Percentiles rank a stretch among this genome's conserved stretches.
phyloP scores from a whole-genome alignment of 2,797 vertebrate genomes.

The Knipowitschia caucasica region DNA sequence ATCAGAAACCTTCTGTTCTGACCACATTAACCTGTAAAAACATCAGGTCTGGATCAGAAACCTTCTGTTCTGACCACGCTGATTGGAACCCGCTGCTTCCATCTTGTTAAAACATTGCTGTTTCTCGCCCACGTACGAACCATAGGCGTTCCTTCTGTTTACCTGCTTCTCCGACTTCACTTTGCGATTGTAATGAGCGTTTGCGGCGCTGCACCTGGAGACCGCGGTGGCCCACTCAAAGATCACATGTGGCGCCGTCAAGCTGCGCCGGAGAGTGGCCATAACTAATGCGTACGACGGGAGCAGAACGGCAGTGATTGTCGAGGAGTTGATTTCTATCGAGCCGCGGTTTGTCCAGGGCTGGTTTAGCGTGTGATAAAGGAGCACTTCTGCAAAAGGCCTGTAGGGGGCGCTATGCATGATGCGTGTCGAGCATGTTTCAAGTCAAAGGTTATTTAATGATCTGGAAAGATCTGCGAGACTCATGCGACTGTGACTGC shows the following conservation, averaged over 20 bases:
- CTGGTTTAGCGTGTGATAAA: constrained; percentile 43
- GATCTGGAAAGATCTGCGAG: constrained; percentile 41
- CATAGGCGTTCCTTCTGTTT: background rate
- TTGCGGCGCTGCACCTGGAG: constrained; percentile 18
- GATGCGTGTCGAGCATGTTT: constrained; percentile 31
- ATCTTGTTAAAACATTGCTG: background rate
- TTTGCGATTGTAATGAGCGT: constrained; percentile 16
- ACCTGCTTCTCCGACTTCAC: background rate
- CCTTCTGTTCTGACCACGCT: too few relatives aligned
- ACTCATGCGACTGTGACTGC: background rate
- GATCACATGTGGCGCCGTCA: constrained; percentile 42
- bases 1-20: too few relatives aligned
- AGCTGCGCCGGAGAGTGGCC: constrained; percentile 44
- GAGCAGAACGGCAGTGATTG: constrained; percentile 61
- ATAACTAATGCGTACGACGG: constrained; percentile 55
- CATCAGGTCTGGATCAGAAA: too few relatives aligned
- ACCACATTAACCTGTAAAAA: too few relatives aligned
- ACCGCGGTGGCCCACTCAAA: constrained; percentile 23
- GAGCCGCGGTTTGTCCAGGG: constrained; percentile 57
- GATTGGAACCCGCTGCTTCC: too few relatives aligned
- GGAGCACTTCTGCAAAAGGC: constrained; percentile 50
- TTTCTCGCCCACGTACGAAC: background rate
- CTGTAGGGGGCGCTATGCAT: constrained; percentile 10
- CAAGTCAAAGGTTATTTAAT: constrained; percentile 49
- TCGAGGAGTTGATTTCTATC: constrained; percentile 54